Percentiles rank a stretch among this genome's conserved stretches.
These are phyloP conservation scores for Macrobrachium nipponense DNA, from an alignment of 1,140 invertebrate genomes.

Conservation along the genomic window DNA sequence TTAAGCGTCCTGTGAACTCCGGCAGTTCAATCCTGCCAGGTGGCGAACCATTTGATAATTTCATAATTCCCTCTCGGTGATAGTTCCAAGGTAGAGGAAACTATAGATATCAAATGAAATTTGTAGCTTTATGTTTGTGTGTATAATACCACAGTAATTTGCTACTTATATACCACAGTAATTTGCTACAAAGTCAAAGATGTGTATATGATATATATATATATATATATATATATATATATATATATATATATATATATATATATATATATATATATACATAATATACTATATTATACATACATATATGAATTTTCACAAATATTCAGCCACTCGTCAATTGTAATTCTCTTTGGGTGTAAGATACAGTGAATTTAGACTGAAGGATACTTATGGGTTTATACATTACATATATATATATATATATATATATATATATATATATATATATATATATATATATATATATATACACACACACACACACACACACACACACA, in stretches of 20 bases:
- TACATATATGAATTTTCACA: not conserved
- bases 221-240: conserved; percentile 10
- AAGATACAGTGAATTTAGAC: too few species aligned
- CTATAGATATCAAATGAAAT: too few species aligned
- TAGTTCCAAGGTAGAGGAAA: too few species aligned
- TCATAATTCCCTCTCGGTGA: too few species aligned
- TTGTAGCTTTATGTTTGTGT: too few species aligned
- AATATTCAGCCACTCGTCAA: not conserved
- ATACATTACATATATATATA: conserved; percentile 10
- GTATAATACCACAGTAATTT: too few species aligned
- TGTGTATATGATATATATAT: not conserved
- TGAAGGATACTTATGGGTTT: not conserved
- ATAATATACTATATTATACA: conserved; percentile 7
- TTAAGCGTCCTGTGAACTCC: too few species aligned
- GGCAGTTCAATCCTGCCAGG: too few species aligned
- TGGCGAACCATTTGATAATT: too few species aligned
- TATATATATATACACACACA: not conserved
- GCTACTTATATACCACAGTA: too few species aligned
- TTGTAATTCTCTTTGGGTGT: too few species aligned
- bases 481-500: not conserved
- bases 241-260: conserved; percentile 10
- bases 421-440: not conserved
- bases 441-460: not conserved
- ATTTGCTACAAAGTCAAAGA: too few species aligned
- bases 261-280: conserved; percentile 7